Conservation (phyloP, 2,113 vertebrate species). For the Dasyurus viverrinus region DNA sequence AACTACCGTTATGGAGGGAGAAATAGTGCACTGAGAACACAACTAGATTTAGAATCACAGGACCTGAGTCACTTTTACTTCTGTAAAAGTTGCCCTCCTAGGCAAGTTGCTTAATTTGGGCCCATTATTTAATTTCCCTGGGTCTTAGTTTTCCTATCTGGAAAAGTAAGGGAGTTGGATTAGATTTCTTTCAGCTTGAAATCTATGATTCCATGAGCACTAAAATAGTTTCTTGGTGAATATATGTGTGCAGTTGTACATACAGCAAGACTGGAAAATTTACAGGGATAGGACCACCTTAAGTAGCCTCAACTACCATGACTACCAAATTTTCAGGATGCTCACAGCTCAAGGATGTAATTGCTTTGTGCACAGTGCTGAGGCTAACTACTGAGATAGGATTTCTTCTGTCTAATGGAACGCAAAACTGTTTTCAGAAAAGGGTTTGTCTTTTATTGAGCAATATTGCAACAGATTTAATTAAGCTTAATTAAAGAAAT, state of each 20-base stretch:
- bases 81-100: not conserved
- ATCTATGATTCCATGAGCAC: slow-evolving; percentile 25
- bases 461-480: slow-evolving; percentile 8
- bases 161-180: not conserved
- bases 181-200: not conserved
- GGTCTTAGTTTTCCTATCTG: not conserved
- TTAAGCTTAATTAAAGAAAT: slow-evolving; percentile 45
- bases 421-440: slow-evolving; percentile 15
- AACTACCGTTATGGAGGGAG: not conserved
- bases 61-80: not conserved
- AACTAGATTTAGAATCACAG: not conserved
- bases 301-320: not conserved
- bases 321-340: not conserved
- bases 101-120: not conserved
- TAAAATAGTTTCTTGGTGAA: slow-evolving; percentile 24
- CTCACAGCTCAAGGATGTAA: slow-evolving; percentile 4
- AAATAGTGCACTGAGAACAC: not conserved
- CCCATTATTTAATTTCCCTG: not conserved
- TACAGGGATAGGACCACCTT: not conserved
- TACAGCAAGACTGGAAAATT: slow-evolving; percentile 11
- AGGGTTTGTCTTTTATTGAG: not conserved
- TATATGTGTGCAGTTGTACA: not conserved
- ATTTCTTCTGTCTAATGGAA: slow-evolving; percentile 30
- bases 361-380: not conserved
- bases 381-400: slow-evolving; percentile 1